phyloP scores from a whole-genome alignment of 2,113 vertebrate genomes.

The Podarcis raffonei region DNA sequence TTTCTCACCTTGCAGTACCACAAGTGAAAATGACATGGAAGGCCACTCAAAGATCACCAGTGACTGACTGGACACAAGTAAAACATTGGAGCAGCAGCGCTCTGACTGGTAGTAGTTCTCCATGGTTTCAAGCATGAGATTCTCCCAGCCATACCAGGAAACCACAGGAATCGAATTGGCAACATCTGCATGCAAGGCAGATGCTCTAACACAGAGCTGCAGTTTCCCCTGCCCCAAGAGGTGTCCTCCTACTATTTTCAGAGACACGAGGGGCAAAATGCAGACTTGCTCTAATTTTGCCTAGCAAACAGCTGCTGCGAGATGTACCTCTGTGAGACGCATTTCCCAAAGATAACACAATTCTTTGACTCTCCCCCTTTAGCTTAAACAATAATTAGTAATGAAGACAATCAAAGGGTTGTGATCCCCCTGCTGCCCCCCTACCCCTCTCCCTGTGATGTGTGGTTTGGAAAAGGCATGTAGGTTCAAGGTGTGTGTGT shows the following conservation, averaged over 20 bases:
- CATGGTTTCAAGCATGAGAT: no score
- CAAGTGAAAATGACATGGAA: no score
- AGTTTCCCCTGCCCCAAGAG: not conserved
- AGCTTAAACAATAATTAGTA: not conserved
- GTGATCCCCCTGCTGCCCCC: not conserved
- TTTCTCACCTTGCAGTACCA: no score
- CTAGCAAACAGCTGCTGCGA: not conserved
- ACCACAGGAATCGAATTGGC: no score
- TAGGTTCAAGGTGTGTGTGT: not conserved
- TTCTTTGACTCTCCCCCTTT: not conserved
- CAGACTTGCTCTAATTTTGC: not conserved
- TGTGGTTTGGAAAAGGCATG: not conserved
- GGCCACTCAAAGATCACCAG: no score
- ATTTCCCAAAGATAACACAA: not conserved
- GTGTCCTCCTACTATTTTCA: not conserved
- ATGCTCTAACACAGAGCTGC: no score
- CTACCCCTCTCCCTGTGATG: not conserved
- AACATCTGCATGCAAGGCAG: no score
- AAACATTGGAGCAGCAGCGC: no score
- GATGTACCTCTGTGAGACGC: not conserved
- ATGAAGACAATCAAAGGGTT: not conserved
- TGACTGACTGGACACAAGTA: no score
- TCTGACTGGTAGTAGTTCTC: no score
- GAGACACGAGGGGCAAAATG: not conserved
- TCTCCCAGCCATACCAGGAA: no score